Conservation (phyloP, 1,140 invertebrate genomes). For the Ectropis grisescens region DNA sequence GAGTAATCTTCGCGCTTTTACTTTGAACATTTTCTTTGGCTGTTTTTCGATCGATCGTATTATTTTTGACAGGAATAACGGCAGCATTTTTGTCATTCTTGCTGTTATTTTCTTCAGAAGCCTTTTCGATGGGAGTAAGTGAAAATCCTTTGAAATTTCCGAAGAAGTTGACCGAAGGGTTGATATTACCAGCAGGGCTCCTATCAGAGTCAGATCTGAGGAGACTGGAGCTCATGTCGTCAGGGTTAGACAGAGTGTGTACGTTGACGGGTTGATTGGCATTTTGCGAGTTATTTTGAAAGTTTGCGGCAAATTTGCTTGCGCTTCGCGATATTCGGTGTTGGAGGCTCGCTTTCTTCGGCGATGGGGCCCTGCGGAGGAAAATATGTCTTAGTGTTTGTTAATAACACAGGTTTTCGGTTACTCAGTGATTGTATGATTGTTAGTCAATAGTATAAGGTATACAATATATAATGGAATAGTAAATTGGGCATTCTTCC, state of each 20-base stretch:
- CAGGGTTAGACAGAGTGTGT: constrained; percentile 70
- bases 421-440: no score
- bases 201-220: constrained; percentile 66
- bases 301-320: constrained; percentile 57
- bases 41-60: constrained; percentile 7
- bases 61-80: background rate
- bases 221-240: constrained; percentile 74
- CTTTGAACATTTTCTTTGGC: constrained; percentile 4
- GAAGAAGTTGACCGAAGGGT: constrained; percentile 75
- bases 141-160: constrained; percentile 90
- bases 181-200: constrained; percentile 64
- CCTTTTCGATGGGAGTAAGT: constrained; percentile 76
- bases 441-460: no score
- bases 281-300: constrained; percentile 38
- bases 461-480: no score
- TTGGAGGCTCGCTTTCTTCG: constrained; percentile 57
- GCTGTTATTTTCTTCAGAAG: constrained; percentile 8
- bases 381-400: constrained; percentile 1
- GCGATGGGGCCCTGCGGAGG: constrained; percentile 48
- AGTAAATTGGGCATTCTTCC: no score
- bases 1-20: constrained; percentile 58
- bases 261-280: constrained; percentile 67
- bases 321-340: constrained; percentile 54
- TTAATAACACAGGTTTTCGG: no score
- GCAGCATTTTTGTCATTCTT: constrained; percentile 23